These are phyloP conservation scores for Ischnus inquisitorius DNA, from an alignment of 2,888 invertebrate species.

Conservation along the genomic window DNA sequence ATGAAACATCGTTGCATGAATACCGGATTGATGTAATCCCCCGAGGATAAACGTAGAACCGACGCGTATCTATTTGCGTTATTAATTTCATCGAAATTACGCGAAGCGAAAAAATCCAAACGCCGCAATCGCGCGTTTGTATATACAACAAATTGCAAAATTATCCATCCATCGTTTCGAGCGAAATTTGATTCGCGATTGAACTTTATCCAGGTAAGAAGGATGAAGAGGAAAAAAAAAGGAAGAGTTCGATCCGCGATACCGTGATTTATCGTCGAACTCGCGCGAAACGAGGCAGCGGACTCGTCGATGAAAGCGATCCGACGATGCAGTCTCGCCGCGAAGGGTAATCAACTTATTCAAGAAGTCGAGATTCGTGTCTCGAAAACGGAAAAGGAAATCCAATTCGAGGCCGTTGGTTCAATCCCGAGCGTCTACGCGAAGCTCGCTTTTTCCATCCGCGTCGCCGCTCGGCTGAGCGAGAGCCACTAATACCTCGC, in stretches of 20 bases:
- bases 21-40: neutral
- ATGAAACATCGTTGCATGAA: neutral
- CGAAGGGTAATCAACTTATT: conserved; percentile 8
- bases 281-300: neutral
- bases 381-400: conserved; percentile 30
- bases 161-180: too few relatives aligned
- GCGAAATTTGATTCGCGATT: too few relatives aligned
- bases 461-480: conserved; percentile 3
- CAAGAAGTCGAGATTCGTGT: neutral
- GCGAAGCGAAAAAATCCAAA: neutral
- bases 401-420: conserved; percentile 32
- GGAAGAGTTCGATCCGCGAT: neutral
- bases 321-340: neutral
- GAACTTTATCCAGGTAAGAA: too few relatives aligned
- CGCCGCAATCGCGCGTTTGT: neutral
- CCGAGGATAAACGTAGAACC: neutral
- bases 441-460: conserved; percentile 15
- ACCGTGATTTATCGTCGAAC: neutral
- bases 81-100: neutral
- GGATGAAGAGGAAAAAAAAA: too few relatives aligned
- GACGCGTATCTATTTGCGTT: neutral
- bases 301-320: neutral
- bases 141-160: neutral
- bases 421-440: conserved; percentile 7
- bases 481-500: conserved; percentile 9